A percentile compares a stretch with the other conserved stretches of the same genome.
Evolutionary conservation across 92 coral and sea anemone species (phyloP).

Genomic region (Porites rus): DNA sequence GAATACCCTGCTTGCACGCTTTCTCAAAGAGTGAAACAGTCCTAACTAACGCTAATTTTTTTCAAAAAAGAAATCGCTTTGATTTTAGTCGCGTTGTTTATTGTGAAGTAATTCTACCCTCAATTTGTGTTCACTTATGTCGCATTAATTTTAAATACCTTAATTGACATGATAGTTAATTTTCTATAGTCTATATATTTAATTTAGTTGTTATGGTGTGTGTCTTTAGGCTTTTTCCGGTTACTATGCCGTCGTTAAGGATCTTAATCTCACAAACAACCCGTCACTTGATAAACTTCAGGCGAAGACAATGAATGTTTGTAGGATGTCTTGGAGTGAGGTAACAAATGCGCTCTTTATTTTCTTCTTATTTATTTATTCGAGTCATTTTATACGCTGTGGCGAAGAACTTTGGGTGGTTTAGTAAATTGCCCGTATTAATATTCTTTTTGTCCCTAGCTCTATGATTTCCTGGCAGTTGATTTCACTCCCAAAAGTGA

Average conservation of each 20-base stretch:
- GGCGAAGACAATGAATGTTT: conserved; percentile 60
- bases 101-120: too few relatives aligned
- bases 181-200: background rate
- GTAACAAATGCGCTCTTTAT: conserved; percentile 31
- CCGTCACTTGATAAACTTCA: conserved; percentile 68
- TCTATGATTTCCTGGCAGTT: background rate
- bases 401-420: too few relatives aligned
- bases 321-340: conserved; percentile 70
- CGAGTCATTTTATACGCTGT: background rate
- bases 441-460: background rate
- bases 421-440: too few relatives aligned
- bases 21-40: too few relatives aligned
- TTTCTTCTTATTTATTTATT: background rate
- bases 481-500: background rate
- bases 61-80: too few relatives aligned
- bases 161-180: too few relatives aligned
- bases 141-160: too few relatives aligned
- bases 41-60: too few relatives aligned
- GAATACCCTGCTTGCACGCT: too few relatives aligned
- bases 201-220: background rate
- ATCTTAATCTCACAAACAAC: conserved; percentile 74
- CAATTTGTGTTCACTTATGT: too few relatives aligned
- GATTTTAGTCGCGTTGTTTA: too few relatives aligned
- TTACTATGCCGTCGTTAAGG: conserved; percentile 60
- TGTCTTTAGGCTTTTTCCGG: conserved; percentile 91